Base-by-base conservation (phyloP, 2,797 vertebrate genomes). In the Sebastes glaucus region DNA sequence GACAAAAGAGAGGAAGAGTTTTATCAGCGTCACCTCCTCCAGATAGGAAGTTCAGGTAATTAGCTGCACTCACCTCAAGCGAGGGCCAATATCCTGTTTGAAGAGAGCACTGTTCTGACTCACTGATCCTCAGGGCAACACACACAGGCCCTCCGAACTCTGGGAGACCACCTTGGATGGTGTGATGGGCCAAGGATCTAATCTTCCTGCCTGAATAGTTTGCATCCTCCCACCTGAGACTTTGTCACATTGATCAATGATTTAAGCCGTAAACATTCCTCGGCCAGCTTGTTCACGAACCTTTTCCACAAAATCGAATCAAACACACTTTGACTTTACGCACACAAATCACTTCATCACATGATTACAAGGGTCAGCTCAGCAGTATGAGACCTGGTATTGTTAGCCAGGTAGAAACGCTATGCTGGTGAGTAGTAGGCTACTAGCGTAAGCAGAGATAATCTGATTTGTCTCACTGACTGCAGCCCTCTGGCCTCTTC, bases 41-140 rank as follows among this genome's bases (percentile, higher is more conserved):
- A 91, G 87, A 94, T 91, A 95, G 95, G 95, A 95, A 94, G 93
- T 92, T 67, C 89, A 89, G 93, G 91, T 95, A 94, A 96, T 95
- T 94, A 93, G 82, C 87, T 77, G 61, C 71, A 84, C 84, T 93
- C 88, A 91, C 87, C 90, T 90, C 87, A 77, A 93, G 89, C 85
- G 20, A 92, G 90, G 89, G 74, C 85, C 93, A 87, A 94, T 93
- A 93, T 93, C 94, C 94, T 94, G 92, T 93, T 87, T 94, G 89
- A 80, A 78, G 92, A 60, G 87, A 90, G 91, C 89, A 93, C 89
- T 94, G 95, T 96, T 96, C 95, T 96, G 93, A 93, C 92, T 96
- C 94, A 95, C 85, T 95, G 94, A 95, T 89, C 85, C 89, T 75
- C 56, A 57, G 60, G 87, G 38, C 72, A 57, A 59, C 65, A 42